Base-by-base conservation (phyloP, 2,888 invertebrate genomes). In the Epinotia demarniana region DNA sequence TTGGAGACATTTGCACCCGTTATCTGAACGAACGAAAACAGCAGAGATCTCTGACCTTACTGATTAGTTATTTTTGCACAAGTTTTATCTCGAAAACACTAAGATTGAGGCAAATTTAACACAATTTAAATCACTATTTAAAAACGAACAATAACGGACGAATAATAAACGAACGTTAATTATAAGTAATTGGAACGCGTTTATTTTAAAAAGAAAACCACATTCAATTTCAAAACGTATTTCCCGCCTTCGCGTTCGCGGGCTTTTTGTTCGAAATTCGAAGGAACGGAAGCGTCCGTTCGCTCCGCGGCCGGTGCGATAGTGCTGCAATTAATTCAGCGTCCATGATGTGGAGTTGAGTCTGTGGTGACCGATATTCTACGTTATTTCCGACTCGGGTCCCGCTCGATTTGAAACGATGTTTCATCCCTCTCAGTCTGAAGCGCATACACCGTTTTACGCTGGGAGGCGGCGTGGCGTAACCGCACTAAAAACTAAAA, bases 301-400 rank as follows among this genome's bases (percentile, higher is more conserved):
- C 92, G 81, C 92, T 90, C 89, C 86, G 85, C 89, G 89, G 85
- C 87, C 91, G 84, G 85, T 82, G 84, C 90, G 90, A 88, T 92
- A 92, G 89, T 91, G 90, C 79, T 89, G 86, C 88, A 92, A 93
- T 93, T 92, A 93, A 92, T 90, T 87, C 86, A 86, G 88, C 87
- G 89, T 89, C 89, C 88, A 90, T 91, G 86, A 85, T 85, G 80
- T 85, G 82, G 90, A 87, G 90, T 85, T 82, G 90, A 87, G 90
- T 90, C 90, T 87, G 87, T 85, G 68, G 86, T 94, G 94, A 93
- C 94, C 94, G 94, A 94, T 93, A 93, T 94, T 92, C 90, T 82
- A 87, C 90, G 92, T 92, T 93, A 94, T 93, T 93, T 93, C 92
- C 90, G 93, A 90, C 90, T 83, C 84, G 85, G 39, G 23, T 64